Evolutionary conservation across 2,888 invertebrate genomes (phyloP).

Genomic region (Polymixis flavicincta): DNA sequence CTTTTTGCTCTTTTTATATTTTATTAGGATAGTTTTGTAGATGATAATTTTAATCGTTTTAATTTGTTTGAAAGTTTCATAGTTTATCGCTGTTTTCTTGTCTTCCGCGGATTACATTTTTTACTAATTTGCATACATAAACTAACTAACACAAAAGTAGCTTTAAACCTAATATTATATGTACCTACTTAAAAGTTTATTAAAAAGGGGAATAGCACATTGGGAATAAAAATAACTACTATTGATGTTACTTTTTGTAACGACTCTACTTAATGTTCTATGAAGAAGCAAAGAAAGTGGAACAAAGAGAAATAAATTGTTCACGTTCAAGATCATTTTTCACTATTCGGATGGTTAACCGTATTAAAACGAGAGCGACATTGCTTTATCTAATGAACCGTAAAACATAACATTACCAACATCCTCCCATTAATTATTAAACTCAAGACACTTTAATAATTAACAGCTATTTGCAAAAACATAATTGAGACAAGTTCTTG

Average conservation of each 20-base stretch:
- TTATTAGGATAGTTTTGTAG: neutral
- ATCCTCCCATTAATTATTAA: conserved; percentile 11
- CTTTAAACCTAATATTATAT: neutral
- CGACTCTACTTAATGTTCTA: neutral
- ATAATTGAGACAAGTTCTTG: conserved; percentile 34
- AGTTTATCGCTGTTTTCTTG: neutral
- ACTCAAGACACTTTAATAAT: neutral
- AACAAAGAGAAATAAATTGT: neutral
- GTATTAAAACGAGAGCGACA: conserved; percentile 1
- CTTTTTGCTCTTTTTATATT: conserved; percentile 68
- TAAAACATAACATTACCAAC: conserved; percentile 12
- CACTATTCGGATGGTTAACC: neutral
- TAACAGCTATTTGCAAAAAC: conserved; percentile 10
- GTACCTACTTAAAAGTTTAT: neutral
- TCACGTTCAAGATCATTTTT: conserved; percentile 9
- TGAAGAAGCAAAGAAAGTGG: neutral
- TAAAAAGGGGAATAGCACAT: neutral
- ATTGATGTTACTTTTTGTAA: too few relatives aligned
- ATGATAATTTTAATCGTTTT: too few relatives aligned
- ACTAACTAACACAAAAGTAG: neutral
- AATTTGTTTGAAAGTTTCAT: neutral
- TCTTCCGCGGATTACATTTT: neutral
- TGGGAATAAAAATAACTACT: neutral
- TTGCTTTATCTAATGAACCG: neutral
- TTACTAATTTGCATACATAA: neutral